Base-by-base conservation (phyloP, 2,888 invertebrate species). In the Polyploca ridens region DNA sequence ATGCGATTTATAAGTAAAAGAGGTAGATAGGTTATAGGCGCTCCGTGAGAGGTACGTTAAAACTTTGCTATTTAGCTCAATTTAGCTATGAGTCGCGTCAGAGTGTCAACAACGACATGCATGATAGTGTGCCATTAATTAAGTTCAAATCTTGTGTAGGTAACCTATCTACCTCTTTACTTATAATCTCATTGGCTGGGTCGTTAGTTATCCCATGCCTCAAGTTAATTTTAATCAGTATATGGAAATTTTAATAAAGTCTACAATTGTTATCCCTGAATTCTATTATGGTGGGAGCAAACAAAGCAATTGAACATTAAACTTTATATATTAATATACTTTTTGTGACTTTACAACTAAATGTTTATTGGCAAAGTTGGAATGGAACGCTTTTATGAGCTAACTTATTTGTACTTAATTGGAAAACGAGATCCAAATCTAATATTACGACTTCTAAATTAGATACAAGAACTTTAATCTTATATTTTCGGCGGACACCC, bases 341-440 rank as follows among this genome's bases (percentile, higher is more conserved):
- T 54, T 54, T 19, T 54, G 54, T 4, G 54, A 16, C 16, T 16
- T 16, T 3, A 19, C 54, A 66, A 61, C 66, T 62, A 69, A 67
- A 67, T 67, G 63, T 71, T 68, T 68, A 70, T 70, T 64, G 63
- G 62, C 54, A 19, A 70, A 70, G 66, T 70, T 70, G 49, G 5
- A 60, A 65, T 59, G 46, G 58, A 41, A 61, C 61, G 41, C 33
- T 41, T 61, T 61, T 61, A 41, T 41, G 41, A 61, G 27, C 35
- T 2, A 44, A 61, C 27, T 41, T 61, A 61, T 41, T 61, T 41
- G 41, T 27, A 61, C 41, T 61, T 27, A 61, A 61, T 61, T 61
- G 61, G 41, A 61, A 61, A 54, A n/a, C 10, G 16, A 54, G 54
- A 54, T 54, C 54, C 16, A 54, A 54, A 54, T 54, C 54, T 54